These are phyloP conservation scores for Teleopsis dalmanni DNA, from an alignment of 1,140 invertebrate species.

Conservation along the genomic window DNA sequence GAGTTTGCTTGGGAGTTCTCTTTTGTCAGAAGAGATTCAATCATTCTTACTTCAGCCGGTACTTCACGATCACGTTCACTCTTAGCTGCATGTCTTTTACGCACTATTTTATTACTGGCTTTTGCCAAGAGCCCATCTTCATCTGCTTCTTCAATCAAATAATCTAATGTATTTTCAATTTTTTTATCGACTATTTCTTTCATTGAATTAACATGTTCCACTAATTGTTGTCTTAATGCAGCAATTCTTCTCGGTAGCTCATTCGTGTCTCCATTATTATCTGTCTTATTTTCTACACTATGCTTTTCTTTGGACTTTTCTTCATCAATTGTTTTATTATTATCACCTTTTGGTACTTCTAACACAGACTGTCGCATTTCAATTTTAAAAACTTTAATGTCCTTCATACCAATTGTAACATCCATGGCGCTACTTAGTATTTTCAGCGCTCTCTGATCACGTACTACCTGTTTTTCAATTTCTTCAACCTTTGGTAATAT, in stretches of 20 bases:
- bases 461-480: slow-evolving; percentile 28
- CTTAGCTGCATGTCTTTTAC: slow-evolving; percentile 15
- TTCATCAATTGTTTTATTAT: not conserved
- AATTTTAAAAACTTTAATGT: slow-evolving; percentile 19
- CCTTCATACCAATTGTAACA: slow-evolving; percentile 19
- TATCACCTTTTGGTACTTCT: not conserved
- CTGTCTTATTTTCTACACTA: not conserved
- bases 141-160: slow-evolving; percentile 23
- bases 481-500: slow-evolving; percentile 23
- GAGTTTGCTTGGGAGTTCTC: too few species aligned
- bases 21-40: slow-evolving; percentile 31
- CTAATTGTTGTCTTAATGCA: slow-evolving; percentile 18
- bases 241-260: slow-evolving; percentile 11
- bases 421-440: slow-evolving; percentile 33
- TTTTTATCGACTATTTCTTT: slow-evolving; percentile 26
- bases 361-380: slow-evolving; percentile 14
- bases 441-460: slow-evolving; percentile 26
- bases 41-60: slow-evolving; percentile 19
- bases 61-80: not conserved
- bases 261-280: not conserved
- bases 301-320: not conserved
- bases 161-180: slow-evolving; percentile 24
- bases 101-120: slow-evolving; percentile 23
- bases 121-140: slow-evolving; percentile 23
- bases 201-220: slow-evolving; percentile 25